A percentile compares a stretch with the other conserved stretches of the same genome.
These are phyloP conservation scores for Drepanosiphum platanoidis DNA, from an alignment of 2,888 invertebrate species.

Conservation along the genomic window DNA sequence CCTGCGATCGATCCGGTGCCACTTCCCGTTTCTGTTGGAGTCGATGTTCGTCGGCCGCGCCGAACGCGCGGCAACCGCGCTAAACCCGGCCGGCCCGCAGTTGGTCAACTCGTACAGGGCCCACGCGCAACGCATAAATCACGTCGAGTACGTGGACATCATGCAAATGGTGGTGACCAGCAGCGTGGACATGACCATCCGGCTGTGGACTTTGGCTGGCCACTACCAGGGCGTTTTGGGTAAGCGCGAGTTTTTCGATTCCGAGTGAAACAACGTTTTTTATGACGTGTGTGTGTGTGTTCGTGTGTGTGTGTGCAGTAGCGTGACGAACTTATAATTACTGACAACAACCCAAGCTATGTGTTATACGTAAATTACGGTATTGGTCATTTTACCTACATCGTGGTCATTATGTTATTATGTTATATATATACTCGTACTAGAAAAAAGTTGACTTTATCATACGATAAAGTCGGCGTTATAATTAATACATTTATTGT, in stretches of 20 bases:
- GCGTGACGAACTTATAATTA: too few relatives aligned
- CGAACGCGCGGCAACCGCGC: background rate
- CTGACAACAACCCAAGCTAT: too few relatives aligned
- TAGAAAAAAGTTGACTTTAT: too few relatives aligned
- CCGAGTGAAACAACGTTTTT: too few relatives aligned
- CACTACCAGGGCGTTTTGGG: conserved; percentile 72
- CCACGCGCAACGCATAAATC: conserved; percentile 27
- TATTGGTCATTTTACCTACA: too few relatives aligned
- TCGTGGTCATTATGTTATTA: too few relatives aligned
- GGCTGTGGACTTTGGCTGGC: conserved; percentile 80
- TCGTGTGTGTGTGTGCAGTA: too few relatives aligned
- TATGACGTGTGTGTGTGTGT: too few relatives aligned
- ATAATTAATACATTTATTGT: too few relatives aligned
- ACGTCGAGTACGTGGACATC: conserved; percentile 24
- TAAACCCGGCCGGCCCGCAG: background rate
- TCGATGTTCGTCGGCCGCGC: background rate
- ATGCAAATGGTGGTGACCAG: conserved; percentile 68
- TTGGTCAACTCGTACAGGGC: conserved; percentile 38
- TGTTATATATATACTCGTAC: too few relatives aligned
- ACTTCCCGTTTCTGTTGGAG: conserved; percentile 29
- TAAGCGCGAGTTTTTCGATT: conserved; percentile 67
- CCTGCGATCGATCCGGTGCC: background rate
- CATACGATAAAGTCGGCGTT: too few relatives aligned
- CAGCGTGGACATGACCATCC: conserved; percentile 77
- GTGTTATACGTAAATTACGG: too few relatives aligned